Percentiles rank a stretch among this genome's conserved stretches.
These are phyloP conservation scores for Argyresthia albistria DNA, from an alignment of 2,888 invertebrate genomes.

Conservation along the genomic window DNA sequence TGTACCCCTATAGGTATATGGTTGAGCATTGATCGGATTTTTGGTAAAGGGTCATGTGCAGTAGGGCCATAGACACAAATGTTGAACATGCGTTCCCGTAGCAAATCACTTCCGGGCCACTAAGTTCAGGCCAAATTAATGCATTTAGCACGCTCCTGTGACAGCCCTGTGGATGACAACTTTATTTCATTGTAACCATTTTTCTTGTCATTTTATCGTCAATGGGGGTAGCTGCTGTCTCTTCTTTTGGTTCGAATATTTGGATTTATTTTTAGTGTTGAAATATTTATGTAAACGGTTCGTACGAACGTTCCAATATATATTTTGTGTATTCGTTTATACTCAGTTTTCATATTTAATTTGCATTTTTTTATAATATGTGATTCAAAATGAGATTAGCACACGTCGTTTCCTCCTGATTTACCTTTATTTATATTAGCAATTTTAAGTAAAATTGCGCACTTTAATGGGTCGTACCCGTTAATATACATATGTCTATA, in stretches of 20 bases:
- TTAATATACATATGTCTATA: too few relatives aligned
- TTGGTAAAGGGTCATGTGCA: constrained; percentile 40
- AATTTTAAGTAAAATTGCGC: too few relatives aligned
- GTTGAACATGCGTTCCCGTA: constrained; percentile 64
- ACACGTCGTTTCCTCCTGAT: too few relatives aligned
- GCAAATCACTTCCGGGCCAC: constrained; percentile 73
- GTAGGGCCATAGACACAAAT: constrained; percentile 49
- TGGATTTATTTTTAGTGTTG: neutral
- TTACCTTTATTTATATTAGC: too few relatives aligned
- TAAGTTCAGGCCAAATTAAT: constrained; percentile 71
- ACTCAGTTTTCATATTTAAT: too few relatives aligned
- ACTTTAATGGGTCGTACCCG: too few relatives aligned
- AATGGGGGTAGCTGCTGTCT: constrained; percentile 23
- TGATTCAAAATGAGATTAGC: too few relatives aligned
- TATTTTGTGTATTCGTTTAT: neutral
- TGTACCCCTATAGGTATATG: neutral
- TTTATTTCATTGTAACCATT: constrained; percentile 64
- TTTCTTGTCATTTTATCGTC: constrained; percentile 63
- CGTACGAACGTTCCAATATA: too few relatives aligned
- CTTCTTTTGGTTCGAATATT: neutral
- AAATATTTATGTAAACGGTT: neutral
- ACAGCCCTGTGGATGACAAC: constrained; percentile 63
- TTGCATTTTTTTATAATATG: too few relatives aligned
- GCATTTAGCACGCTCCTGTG: constrained; percentile 68
- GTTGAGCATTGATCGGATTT: constrained; percentile 11